These are phyloP conservation scores for Otus sunia DNA, from an alignment of 2,113 vertebrate species.

Conservation along the genomic window DNA sequence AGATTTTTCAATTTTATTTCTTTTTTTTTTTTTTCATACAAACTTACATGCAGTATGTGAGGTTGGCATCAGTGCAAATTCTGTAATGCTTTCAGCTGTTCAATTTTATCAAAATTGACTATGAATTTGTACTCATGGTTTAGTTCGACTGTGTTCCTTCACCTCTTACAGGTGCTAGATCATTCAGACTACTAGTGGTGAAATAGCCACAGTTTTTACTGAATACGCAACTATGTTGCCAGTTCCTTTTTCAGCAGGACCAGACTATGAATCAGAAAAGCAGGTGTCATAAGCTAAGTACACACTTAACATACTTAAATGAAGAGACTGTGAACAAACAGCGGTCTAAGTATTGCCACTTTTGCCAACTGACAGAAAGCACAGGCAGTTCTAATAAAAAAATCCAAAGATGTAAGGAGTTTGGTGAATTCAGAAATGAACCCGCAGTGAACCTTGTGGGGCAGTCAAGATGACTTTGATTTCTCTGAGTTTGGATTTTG, in stretches of 20 bases:
- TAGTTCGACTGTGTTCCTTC: neutral
- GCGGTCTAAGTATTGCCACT: neutral
- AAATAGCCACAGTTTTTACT: neutral
- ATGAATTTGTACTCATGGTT: neutral
- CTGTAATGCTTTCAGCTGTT: neutral
- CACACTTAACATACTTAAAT: neutral
- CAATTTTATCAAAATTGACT: neutral
- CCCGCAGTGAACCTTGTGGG: neutral
- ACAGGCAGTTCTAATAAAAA: neutral
- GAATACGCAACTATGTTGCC: neutral
- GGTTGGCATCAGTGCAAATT: neutral
- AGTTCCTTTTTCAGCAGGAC: neutral
- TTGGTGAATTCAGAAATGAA: neutral
- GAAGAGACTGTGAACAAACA: neutral
- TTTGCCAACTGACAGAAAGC: neutral
- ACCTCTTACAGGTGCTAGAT: neutral
- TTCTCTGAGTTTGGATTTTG: neutral
- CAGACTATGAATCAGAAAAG: neutral
- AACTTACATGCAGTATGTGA: neutral
- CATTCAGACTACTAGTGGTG: neutral
- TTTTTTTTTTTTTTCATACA: neutral
- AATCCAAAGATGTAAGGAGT: neutral
- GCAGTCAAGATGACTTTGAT: neutral
- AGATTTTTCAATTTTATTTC: neutral
- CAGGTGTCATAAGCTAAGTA: neutral